Base-by-base conservation (phyloP, 2,888 invertebrate species). In the Lobophora halterata region DNA sequence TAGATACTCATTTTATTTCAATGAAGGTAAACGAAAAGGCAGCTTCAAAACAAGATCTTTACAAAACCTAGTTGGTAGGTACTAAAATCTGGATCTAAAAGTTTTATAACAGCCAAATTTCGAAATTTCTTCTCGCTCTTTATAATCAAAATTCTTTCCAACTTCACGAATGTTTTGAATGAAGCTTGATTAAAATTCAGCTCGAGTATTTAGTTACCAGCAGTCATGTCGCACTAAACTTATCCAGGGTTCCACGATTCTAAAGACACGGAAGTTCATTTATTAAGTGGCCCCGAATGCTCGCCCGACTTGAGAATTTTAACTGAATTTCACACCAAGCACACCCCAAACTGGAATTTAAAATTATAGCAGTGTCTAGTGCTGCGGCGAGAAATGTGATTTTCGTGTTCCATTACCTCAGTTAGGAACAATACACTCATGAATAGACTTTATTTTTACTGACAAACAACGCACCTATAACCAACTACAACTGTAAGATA, bases 251-350 rank as follows among this genome's bases (percentile, higher is more conserved):
- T 36, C 36, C 16, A 28, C 32, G 49, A 55, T 60, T 38, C 49
- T 55, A 57, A 61, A 59, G 64, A 65, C 64, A 63, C 57, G 58
- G 56, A 66, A 61, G 55, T 69, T 68, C 61, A 61, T 68, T 68
- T 61, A 68, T 65, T 64, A 67, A 68, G 62, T 71, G 62, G 55
- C 57, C 56, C 54, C 58, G 63, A 58, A 61, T 61, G 55, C 55
- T 52, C 50, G 55, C 51, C 55, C 56, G 52, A 58, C 36, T 58
- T 55, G 53, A 47, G 49, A 68, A 71, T 67, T 65, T 66, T 66
- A 70, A 71, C 66, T 58, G 55, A 65, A 65, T 65, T 68, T 65
- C 55, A 59, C 61, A 58, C 61, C 34, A 34, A 43, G 44, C 38
- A 49, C 49, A 48, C 51, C 51, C 40, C 48, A 49, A 49, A 53